Evolutionary conservation across 1,140 invertebrate species (phyloP), one percentile per base, ranked within the genome.

Genomic region (Augochlora pura): DNA sequence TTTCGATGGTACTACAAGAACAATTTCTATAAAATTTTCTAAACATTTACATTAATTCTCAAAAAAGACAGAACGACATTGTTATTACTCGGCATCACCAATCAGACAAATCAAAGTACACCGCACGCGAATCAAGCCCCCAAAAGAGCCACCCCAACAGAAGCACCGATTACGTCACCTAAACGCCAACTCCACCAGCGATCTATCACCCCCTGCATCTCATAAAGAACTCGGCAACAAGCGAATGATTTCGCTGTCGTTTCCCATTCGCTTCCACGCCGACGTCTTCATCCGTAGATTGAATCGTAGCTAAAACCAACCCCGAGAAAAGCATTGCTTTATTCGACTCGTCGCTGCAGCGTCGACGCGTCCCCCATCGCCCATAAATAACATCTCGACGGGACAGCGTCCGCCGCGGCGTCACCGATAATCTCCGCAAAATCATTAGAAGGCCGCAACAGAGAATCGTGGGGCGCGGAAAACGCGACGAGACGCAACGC

Each of bases 371-470:
- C 32, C 38, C 46, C 64, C 8, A 27, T 8, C 16, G 8, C 62
- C 60, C 16, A 54, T 76, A 75, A 82, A 82, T 82, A 69, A 82
- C 49, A n/a, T n/a, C n/a, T 4, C 54, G 18, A 16, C 49, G 54
- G 27, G 80, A 38, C 42, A 52, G 7, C 25, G 10, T 6, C 21
- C 18, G 42, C 27, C 23, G 46, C 42, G 25, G 14, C 23, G 59
- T n/a, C 23, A 6, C 9, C 49, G 67, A 66, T 81, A 81, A 78
- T 80, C 79, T 38, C 18, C 4, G 4, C 68, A 73, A 82, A 82
- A 78, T 85, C 83, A 85, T 85, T 85, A 85, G 69, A 60, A 62
- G 21, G 21, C 12, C 54, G 21, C 69, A 71, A n/a, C n/a, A n/a
- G n/a, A n/a, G 42, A 46, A 46, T 12, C 10, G 10, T 1, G 42